Conservation (phyloP, 2,797 vertebrate species). For the Helarctos malayanus region DNA sequence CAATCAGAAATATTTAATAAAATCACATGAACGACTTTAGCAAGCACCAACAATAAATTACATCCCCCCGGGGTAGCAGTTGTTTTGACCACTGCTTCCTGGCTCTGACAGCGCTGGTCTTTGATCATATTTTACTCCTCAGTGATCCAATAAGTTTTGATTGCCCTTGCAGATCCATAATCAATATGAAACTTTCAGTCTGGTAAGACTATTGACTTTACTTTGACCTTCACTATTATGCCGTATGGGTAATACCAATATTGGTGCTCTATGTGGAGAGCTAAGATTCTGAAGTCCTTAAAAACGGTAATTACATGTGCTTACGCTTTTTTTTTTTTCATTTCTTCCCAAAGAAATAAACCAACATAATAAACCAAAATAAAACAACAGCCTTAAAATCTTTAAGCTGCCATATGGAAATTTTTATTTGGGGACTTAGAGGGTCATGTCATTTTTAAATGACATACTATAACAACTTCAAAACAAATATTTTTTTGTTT, state of each 20-base stretch:
- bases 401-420: background rate
- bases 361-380: background rate
- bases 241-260: background rate
- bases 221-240: background rate
- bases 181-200: slow-evolving; percentile 7
- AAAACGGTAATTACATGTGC: background rate
- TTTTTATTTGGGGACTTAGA: slow-evolving; percentile 18
- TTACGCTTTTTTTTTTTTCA: background rate
- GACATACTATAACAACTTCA: background rate
- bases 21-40: background rate
- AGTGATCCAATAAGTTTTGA: background rate
- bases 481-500: slow-evolving; percentile 33
- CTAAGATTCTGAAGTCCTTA: background rate
- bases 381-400: background rate
- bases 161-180: slow-evolving; percentile 44
- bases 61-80: background rate
- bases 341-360: slow-evolving; percentile 61
- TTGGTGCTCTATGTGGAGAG: background rate
- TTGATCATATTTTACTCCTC: background rate
- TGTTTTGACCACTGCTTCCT: background rate
- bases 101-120: background rate
- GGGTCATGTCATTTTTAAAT: background rate
- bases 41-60: slow-evolving; percentile 32
- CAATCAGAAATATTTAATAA: slow-evolving; percentile 23
- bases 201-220: background rate